Evolutionary conservation across 2,797 vertebrate genomes (phyloP), one percentile per base, ranked within the genome.

Genomic region (Lateolabrax maculatus): DNA sequence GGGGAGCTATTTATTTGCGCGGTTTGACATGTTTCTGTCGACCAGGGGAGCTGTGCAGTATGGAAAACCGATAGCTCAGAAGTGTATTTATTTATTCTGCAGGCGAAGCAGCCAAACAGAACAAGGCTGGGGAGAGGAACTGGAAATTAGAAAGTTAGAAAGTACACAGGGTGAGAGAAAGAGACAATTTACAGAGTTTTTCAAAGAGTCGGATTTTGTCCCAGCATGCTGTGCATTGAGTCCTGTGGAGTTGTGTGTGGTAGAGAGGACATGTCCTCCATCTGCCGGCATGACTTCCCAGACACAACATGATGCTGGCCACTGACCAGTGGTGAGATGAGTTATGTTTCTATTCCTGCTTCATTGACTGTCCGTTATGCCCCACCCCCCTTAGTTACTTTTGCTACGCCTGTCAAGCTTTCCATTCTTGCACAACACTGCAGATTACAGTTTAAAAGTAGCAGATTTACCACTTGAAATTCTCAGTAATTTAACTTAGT

Each of bases 1-100:
- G 71, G 90, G 88, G 89, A 93, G 87, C 73, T 87, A 92, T 95
- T 93, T 93, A 94, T 93, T 94, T 94, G 86, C 74, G 57, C n/a
- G 31, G 80, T 89, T 72, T 90, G 90, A 92, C 90, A 84, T 87
- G 80, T 93, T 94, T 92, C 85, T 91, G 90, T 87, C 29, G 79
- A 90, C 77, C 68, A 2, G 81, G 81, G 87, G 74, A 85, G 84
- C 84, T 71, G 63, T 63, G 75, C 79, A 36, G 46, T 48, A 58
- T 83, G 71, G 90, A 86, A 89, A 92, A 88, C 69, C 64, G 85
- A 92, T 89, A 87, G 83, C 21, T 12, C 90, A 87, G 80, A 68
- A 91, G 86, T 89, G 62, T 85, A 89, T 94, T 93, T 94, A 94
- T 93, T 93, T 94, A 65, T 88, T 84, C 88, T 91, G 73, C 62